Conservation (phyloP, 2,888 invertebrate species). For the Troglohyphantes excavatus region DNA sequence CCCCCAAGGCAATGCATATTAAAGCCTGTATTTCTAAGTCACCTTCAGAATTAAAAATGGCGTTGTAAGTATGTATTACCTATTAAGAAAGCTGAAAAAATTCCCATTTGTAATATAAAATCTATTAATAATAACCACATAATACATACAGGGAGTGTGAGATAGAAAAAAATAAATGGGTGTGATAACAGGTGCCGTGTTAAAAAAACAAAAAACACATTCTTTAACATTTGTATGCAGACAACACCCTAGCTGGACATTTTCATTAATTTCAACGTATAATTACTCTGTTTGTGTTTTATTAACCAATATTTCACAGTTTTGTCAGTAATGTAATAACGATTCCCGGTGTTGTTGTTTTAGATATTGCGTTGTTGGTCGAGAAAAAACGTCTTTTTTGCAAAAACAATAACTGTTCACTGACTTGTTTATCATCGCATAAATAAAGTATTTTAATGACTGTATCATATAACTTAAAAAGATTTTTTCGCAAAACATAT, state of each 20-base stretch:
- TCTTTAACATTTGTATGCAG: not conserved
- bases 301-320: not conserved
- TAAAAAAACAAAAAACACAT: not conserved
- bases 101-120: conserved; percentile 37
- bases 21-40: conserved; percentile 40
- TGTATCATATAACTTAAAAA: not conserved
- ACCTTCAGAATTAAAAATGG: conserved; percentile 60
- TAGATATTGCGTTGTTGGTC: not conserved
- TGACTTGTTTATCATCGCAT: not conserved
- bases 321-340: conserved; percentile 1
- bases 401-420: not conserved
- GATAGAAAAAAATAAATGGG: not conserved
- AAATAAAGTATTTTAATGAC: not conserved
- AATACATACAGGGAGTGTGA: not conserved
- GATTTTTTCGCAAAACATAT: no score
- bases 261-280: not conserved
- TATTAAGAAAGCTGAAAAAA: conserved; percentile 63
- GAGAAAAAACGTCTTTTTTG: not conserved
- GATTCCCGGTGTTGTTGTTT: not conserved
- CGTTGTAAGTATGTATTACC: conserved; percentile 53
- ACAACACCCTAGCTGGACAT: not conserved
- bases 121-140: conserved; percentile 35
- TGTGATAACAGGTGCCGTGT: conserved; percentile 10
- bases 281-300: not conserved
- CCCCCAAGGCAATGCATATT: conserved; percentile 46